These are phyloP conservation scores for Lepilemur ruficaudatus DNA, from an alignment of 2,797 vertebrate species.

Conservation along the genomic window DNA sequence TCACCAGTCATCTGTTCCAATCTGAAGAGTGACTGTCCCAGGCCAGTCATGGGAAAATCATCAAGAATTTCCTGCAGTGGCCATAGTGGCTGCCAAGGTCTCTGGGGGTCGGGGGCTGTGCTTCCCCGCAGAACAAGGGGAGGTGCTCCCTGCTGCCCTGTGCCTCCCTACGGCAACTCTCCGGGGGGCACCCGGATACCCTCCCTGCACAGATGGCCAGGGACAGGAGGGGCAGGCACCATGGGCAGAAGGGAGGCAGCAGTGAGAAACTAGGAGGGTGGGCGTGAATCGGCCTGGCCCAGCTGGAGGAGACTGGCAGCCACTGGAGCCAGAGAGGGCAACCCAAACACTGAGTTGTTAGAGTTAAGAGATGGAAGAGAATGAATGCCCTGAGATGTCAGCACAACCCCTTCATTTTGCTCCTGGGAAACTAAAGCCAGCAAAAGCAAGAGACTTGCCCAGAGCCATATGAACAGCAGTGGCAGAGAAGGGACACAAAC, in stretches of 20 bases:
- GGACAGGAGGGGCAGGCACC: neutral
- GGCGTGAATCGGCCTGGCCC: neutral
- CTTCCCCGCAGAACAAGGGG: neutral
- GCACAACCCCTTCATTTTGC: neutral
- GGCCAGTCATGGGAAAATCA: conserved; percentile 10
- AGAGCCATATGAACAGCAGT: accelerated
- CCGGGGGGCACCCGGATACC: neutral
- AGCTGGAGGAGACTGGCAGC: neutral
- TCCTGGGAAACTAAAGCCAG: neutral
- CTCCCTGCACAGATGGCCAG: neutral
- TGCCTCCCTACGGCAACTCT: neutral
- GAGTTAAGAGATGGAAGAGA: neutral
- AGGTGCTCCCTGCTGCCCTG: neutral
- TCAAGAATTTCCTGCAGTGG: neutral
- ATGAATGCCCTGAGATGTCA: neutral
- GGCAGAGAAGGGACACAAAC: neutral
- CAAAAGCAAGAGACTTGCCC: neutral
- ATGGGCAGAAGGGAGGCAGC: neutral
- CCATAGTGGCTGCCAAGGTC: neutral
- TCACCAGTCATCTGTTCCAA: neutral
- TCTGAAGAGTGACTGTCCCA: neutral
- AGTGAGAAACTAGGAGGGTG: neutral
- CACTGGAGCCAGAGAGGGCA: neutral
- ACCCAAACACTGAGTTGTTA: neutral
- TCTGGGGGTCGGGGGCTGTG: neutral